Base-by-base conservation (phyloP, 1,140 invertebrate species). In the Diabrotica virgifera region DNA sequence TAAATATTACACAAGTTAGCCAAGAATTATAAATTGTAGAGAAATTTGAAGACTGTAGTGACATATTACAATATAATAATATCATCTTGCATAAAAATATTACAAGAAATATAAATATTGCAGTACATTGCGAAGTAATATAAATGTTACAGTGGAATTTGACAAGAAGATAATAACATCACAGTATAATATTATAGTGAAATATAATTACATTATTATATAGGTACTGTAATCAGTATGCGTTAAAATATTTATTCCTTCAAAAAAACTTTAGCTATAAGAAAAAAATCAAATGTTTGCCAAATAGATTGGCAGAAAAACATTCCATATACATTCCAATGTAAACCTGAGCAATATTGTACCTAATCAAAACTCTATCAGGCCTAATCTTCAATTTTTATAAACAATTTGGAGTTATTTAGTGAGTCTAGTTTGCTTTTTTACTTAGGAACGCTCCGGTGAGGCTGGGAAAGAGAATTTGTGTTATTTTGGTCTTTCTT, bases 311-410 rank as follows among this genome's bases (percentile, higher is more conserved):
- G 59, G 57, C 46, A 69, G 36, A 36, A 65, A 59, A 59, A 70
- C 72, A 74, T 74, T 74, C 72, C 72, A 64, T 65, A 52, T 67
- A 71, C 70, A 71, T 74, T 74, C 72, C 71, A 64, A 58, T 36
- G 52, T 68, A 68, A 72, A 66, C 69, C 64, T 70, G 62, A 72
- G 70, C 63, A 63, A 69, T 65, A 71, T 58, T 70, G 69, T 71
- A 74, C 69, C 65, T 74, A 71, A 71, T 67, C 62, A 67, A 71
- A 46, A 74, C 65, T 65, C 60, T 65, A 68, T 68, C 68, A 68
- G 72, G 72, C 72, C 72, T 74, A 74, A 74, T 74, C 59, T 70
- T 67, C 68, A 65, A 64, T 70, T 71, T 74, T 71, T 69, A 71
- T 67, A 65, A 71, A 59, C 65, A 36, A 50, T 59, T 64, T 59